phyloP scores from a whole-genome alignment of 2,888 invertebrate genomes.

The Dendrolimus pini region DNA sequence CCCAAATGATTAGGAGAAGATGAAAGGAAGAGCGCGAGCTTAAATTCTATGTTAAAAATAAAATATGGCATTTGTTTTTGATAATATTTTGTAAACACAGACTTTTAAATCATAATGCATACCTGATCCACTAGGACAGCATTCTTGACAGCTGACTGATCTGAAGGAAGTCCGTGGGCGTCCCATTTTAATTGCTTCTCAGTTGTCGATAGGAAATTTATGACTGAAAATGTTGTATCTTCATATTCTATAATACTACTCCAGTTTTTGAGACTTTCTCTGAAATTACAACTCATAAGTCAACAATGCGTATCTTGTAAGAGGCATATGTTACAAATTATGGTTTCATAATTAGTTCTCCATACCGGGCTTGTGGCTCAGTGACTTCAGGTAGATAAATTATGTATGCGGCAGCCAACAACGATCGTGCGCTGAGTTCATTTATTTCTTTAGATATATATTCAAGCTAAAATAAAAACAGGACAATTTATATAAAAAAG shows the following conservation, averaged over 20 bases:
- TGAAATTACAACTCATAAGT: conserved; percentile 22
- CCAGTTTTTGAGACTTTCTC: conserved; percentile 65
- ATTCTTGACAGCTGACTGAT: conserved; percentile 87
- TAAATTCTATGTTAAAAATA: no score
- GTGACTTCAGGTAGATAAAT: conserved; percentile 83
- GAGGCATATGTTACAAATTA: background rate
- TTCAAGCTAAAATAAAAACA: conserved; percentile 62
- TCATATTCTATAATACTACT: conserved; percentile 59
- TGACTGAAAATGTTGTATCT: conserved; percentile 49
- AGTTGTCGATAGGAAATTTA: conserved; percentile 52
- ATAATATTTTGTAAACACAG: background rate
- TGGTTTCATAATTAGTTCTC: background rate
- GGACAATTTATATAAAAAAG: background rate
- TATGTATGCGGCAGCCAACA: conserved; percentile 87
- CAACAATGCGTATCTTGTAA: background rate
- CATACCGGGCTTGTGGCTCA: conserved; percentile 80
- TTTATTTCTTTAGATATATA: conserved; percentile 78
- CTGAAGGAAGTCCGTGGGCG: conserved; percentile 88
- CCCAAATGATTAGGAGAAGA: no score
- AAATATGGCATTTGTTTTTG: background rate
- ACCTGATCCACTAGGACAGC: conserved; percentile 87
- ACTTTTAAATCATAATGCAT: conserved; percentile 8
- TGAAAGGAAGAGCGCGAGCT: no score
- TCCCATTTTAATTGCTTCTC: conserved; percentile 90
- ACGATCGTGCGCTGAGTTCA: conserved; percentile 79